These are phyloP conservation scores for Charadrius vociferus DNA, from an alignment of 2,113 vertebrate species.

Conservation along the genomic window DNA sequence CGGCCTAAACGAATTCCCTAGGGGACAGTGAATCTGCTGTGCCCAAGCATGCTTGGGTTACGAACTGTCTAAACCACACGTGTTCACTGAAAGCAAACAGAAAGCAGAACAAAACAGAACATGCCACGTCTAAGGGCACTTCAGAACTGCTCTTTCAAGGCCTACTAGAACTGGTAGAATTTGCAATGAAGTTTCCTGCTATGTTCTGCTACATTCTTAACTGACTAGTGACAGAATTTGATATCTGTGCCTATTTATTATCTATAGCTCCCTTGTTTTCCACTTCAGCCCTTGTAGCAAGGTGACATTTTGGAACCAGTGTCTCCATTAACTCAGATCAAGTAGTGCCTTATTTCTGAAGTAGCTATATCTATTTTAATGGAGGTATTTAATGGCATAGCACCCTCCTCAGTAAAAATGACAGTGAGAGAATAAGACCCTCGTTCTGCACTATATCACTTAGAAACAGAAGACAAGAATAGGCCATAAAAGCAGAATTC, in stretches of 20 bases:
- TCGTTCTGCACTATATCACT: slow-evolving; percentile 31
- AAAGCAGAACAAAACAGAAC: rapidly evolving
- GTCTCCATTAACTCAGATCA: not conserved
- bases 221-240: not conserved
- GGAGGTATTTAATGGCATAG: slow-evolving; percentile 9
- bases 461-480: slow-evolving; percentile 31
- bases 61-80: not conserved
- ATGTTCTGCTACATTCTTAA: not conserved
- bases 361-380: slow-evolving; percentile 14
- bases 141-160: not conserved
- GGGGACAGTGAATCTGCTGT: not conserved
- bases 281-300: not conserved
- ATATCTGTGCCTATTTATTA: not conserved
- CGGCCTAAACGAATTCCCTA: not conserved
- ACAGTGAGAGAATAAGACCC: slow-evolving; percentile 19
- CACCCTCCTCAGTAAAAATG: slow-evolving; percentile 9
- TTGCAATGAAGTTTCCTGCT: not conserved
- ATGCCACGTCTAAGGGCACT: not conserved
- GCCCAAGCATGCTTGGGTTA: not conserved
- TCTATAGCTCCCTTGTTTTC: not conserved
- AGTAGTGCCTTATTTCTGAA: not conserved
- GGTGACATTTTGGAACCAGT: not conserved
- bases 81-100: not conserved
- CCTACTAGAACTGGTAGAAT: not conserved
- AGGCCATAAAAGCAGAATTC: slow-evolving; percentile 58